Conservation (phyloP, 2,888 invertebrate species). For the Xestobium rufovillosum region DNA sequence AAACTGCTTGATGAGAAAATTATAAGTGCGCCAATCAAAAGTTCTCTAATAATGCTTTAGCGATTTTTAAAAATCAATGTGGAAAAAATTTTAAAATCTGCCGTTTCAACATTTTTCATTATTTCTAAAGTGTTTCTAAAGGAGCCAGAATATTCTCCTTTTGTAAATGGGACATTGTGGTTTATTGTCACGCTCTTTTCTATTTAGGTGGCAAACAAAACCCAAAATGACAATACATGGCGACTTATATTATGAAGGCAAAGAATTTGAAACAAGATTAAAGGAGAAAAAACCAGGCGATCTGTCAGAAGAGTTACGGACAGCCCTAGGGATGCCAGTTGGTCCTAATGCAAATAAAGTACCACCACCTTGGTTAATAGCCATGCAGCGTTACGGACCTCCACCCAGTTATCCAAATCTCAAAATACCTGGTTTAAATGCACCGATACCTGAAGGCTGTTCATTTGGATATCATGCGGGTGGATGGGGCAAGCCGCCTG, state of each 20-base stretch:
- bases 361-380: constrained; percentile 94
- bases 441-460: constrained; percentile 95
- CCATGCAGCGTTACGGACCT: constrained; percentile 97
- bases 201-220: constrained; percentile 90
- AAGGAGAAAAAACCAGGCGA: constrained; percentile 99
- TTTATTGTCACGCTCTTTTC: too few species aligned
- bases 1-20: too few species aligned
- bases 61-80: constrained; percentile 2
- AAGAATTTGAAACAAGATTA: constrained; percentile 95
- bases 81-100: too few species aligned
- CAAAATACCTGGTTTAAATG: constrained; percentile 95
- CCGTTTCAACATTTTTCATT: too few species aligned
- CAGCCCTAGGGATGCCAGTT: constrained; percentile 97
- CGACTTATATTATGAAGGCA: constrained; percentile 97
- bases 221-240: constrained; percentile 99
- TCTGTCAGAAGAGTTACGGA: constrained; percentile 88
- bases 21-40: too few species aligned
- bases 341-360: constrained; percentile 86
- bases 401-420: constrained; percentile 98
- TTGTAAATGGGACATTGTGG: too few species aligned
- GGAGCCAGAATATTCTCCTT: constrained; percentile 1
- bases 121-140: too few species aligned
- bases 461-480: constrained; percentile 99
- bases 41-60: neutral
- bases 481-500: constrained; percentile 99